Base-by-base conservation (phyloP, 2,113 vertebrate genomes). In the Dicaeum eximium region DNA sequence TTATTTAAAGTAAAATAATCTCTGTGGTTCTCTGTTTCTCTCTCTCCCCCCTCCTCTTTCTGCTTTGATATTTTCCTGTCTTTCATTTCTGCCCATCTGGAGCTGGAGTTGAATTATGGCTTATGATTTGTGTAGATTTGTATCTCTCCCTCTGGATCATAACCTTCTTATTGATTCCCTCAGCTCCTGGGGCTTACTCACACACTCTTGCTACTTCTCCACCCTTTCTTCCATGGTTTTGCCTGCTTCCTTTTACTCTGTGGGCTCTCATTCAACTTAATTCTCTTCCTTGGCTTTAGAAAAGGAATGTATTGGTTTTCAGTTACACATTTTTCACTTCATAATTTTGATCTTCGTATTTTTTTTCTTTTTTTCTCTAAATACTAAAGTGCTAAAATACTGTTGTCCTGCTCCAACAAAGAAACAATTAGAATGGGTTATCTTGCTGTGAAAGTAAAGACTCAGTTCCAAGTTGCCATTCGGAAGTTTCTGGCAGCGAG, bases 401-500 rank as follows among this genome's bases (percentile, higher is more conserved):
- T 81, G 37, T 86, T 3, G 4, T 82, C 50, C 86, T 75, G 7
- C 60, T 92, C 35, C 47, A 40, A 28, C 15, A 70, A 42, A 48
- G 69, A 75, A 86, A 79, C 66, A 70, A 80, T 82, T 93, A 86
- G 47, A 83, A 51, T n/a, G 51, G 80, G 67, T 94, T 93, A 95
- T 96, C 92, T 93, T 6, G 15, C 54, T 86, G 79, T 58, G 86
- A 81, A 86, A 90, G 75, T 53, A 60, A 93, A 71, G 90, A 24
- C 23, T 67, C 6, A 64, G 50, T 83, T 97, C 81, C 90, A 95
- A 92, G 60, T 42, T 25, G 6, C 90, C 51, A 88, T 88, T 72
- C 65, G 60, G 92, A 96, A 94, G 90, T 71, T 94, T 94, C 88
- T 96, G 90, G 88, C 85, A 94, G 88, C 56, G 69, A 92, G 82